These are phyloP conservation scores for Cranoglanis bouderius DNA, from an alignment of 2,113 vertebrate species.

Conservation along the genomic window DNA sequence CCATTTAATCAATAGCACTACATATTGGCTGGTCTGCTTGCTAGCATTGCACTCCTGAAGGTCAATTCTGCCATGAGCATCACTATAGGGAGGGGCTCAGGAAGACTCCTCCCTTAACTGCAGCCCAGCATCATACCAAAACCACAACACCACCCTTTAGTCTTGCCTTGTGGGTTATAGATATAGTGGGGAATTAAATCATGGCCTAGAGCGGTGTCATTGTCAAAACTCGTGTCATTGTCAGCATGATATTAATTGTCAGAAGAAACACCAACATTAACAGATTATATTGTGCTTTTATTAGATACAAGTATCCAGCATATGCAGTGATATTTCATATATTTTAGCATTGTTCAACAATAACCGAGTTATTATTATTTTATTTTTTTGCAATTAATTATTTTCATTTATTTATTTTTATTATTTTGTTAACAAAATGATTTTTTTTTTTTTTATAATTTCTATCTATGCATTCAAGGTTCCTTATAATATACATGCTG, in stretches of 20 bases:
- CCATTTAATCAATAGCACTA: slow-evolving; percentile 82
- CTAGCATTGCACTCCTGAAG: slow-evolving; percentile 82
- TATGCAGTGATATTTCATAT: slow-evolving; percentile 81
- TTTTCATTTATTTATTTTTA: slow-evolving; percentile 14
- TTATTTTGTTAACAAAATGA: slow-evolving; percentile 62
- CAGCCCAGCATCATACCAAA: slow-evolving; percentile 68
- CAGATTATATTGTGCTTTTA: slow-evolving; percentile 82
- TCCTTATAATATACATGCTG: slow-evolving; percentile 64
- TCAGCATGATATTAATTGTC: slow-evolving; percentile 98
- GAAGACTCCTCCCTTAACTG: slow-evolving; percentile 83
- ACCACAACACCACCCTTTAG: slow-evolving; percentile 76
- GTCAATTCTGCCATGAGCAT: slow-evolving; percentile 88
- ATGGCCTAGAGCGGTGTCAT: slow-evolving; percentile 95
- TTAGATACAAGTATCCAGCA: slow-evolving; percentile 75
- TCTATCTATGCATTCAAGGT: slow-evolving; percentile 65
- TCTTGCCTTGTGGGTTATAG: slow-evolving; percentile 95
- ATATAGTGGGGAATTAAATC: slow-evolving; percentile 98
- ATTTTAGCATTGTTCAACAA: slow-evolving; percentile 74
- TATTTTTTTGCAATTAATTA: not conserved
- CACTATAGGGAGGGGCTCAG: slow-evolving; percentile 85
- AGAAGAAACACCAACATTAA: slow-evolving; percentile 99
- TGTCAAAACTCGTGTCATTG: slow-evolving; percentile 99
- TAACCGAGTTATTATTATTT: slow-evolving; percentile 37
- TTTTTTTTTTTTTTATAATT: slow-evolving; percentile 65
- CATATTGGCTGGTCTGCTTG: slow-evolving; percentile 78